These are phyloP conservation scores for Macquaria australasica DNA, from an alignment of 2,113 vertebrate species.

Conservation along the genomic window DNA sequence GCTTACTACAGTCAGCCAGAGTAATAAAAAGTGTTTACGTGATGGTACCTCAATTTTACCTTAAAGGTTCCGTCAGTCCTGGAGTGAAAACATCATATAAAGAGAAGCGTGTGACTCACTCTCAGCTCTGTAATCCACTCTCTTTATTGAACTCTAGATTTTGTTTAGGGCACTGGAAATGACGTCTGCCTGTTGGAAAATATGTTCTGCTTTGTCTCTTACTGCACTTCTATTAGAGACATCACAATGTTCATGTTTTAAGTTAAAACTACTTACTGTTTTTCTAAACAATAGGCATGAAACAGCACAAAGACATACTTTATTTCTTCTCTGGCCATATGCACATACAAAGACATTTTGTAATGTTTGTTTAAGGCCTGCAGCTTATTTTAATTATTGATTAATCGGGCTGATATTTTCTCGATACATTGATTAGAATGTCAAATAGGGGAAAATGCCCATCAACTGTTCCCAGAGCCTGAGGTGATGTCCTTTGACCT, in stretches of 20 bases:
- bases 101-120: constrained; percentile 36
- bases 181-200: constrained; percentile 23
- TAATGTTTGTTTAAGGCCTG: neutral
- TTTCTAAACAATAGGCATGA: neutral
- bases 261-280: neutral
- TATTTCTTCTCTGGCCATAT: neutral
- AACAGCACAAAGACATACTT: no score
- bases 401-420: neutral
- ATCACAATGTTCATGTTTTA: neutral
- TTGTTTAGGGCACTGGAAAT: constrained; percentile 2
- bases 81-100: constrained; percentile 11
- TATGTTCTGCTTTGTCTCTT: neutral
- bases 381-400: neutral
- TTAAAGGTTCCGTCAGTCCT: constrained; percentile 26
- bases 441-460: neutral
- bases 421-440: neutral
- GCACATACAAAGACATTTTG: neutral
- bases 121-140: constrained; percentile 28
- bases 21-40: neutral
- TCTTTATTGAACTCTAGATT: constrained; percentile 44
- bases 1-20: neutral
- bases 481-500: neutral
- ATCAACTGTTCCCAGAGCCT: neutral
- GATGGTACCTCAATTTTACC: neutral
- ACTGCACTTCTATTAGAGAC: neutral